Evolutionary conservation across 2,888 invertebrate genomes (phyloP).

Genomic region (Drosophila cracens): DNA sequence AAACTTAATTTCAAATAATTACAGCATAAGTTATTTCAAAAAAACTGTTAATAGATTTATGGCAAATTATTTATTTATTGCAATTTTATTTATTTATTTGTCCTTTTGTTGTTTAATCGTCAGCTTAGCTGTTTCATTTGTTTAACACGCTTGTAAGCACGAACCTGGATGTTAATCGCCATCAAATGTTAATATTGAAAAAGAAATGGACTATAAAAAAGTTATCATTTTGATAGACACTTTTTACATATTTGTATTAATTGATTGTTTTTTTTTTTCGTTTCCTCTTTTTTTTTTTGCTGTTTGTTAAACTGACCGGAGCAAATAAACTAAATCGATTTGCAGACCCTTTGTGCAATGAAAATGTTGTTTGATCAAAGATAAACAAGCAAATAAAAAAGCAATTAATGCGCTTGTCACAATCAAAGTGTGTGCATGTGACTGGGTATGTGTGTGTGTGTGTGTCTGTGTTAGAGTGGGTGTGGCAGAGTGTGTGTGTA

Average conservation of each 20-base stretch:
- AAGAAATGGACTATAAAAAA: neutral
- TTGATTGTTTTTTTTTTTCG: slow-evolving; percentile 20
- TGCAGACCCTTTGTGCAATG: slow-evolving; percentile 29
- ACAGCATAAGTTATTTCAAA: neutral
- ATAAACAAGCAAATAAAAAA: slow-evolving; percentile 65
- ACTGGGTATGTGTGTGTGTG: slow-evolving; percentile 5
- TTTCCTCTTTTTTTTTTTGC: neutral
- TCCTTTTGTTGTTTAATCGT: neutral
- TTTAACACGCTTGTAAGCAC: slow-evolving; percentile 1
- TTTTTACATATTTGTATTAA: slow-evolving; percentile 33
- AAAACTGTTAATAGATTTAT: neutral
- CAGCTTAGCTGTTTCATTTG: neutral
- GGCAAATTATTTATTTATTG: neutral
- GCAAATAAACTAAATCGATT: slow-evolving; percentile 49
- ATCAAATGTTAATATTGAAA: neutral
- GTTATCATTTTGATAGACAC: slow-evolving; percentile 11
- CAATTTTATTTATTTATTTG: neutral
- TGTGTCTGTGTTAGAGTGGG: slow-evolving; percentile 3
- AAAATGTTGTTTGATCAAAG: slow-evolving; percentile 53
- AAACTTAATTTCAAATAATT: neutral
- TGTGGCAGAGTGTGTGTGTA: slow-evolving; percentile 17
- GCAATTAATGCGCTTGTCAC: slow-evolving; percentile 71
- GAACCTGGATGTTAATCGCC: neutral
- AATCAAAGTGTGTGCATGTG: slow-evolving; percentile 35
- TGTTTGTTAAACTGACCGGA: slow-evolving; percentile 7